Evolutionary conservation across 1,140 invertebrate genomes (phyloP).

Genomic region (Nasonia giraulti): DNA sequence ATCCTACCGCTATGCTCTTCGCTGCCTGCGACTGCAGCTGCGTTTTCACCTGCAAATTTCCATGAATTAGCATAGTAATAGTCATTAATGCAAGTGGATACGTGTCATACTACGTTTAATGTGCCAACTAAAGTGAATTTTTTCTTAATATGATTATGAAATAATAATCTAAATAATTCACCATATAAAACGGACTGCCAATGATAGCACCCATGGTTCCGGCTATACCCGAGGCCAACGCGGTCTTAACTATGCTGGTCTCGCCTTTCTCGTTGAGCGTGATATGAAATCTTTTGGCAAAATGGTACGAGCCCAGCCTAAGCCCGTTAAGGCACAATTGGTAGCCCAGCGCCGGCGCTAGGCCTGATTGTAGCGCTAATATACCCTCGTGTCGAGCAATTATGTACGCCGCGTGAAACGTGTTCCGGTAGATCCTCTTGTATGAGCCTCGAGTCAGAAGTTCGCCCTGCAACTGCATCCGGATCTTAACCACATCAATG

Average conservation of each 20-base stretch:
- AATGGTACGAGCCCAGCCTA: slow-evolving; percentile 85
- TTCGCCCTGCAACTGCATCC: slow-evolving; percentile 93
- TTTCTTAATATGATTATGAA: no score
- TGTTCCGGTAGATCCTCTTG: slow-evolving; percentile 78
- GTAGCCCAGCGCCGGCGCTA: slow-evolving; percentile 86
- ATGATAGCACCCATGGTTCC: slow-evolving; percentile 84
- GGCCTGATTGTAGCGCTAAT: slow-evolving; percentile 88
- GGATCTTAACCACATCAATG: slow-evolving; percentile 92
- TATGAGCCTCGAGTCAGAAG: slow-evolving; percentile 81
- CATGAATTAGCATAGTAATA: not conserved
- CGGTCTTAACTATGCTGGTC: slow-evolving; percentile 80
- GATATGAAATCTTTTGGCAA: slow-evolving; percentile 81
- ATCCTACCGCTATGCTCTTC: slow-evolving; percentile 85
- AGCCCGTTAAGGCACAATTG: slow-evolving; percentile 83
- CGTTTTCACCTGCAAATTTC: slow-evolving; percentile 83
- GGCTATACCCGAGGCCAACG: slow-evolving; percentile 81
- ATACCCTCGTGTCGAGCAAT: slow-evolving; percentile 81
- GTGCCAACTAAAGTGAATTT: no score
- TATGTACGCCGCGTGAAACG: slow-evolving; percentile 80
- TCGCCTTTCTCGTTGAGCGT: slow-evolving; percentile 83
- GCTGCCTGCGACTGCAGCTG: slow-evolving; percentile 85
- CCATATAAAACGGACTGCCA: slow-evolving; percentile 89
- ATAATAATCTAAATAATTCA: slow-evolving; percentile 56
- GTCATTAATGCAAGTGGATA: no score
- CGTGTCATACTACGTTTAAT: no score